Base-by-base conservation (phyloP, 1,140 invertebrate genomes). In the Odontomachus brunneus region DNA sequence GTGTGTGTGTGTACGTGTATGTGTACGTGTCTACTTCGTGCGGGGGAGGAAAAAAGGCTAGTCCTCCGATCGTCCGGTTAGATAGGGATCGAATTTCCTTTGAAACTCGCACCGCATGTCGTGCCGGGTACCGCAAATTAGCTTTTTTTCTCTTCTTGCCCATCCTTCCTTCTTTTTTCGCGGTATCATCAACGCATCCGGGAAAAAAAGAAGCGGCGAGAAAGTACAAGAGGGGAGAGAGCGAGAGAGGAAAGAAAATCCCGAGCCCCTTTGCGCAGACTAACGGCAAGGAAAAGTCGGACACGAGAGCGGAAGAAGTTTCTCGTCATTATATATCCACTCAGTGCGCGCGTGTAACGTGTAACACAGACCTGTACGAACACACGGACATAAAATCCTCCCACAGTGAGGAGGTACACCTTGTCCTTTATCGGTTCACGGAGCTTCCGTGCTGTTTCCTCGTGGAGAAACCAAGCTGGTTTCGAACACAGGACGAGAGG, bases 31-130 rank as follows among this genome's bases (percentile, higher is more conserved):
- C 29, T 33, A 33, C 29, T 33, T 33, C 2, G 48, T 3, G 51
- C 51, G 15, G 51, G 24, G 38, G 9, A 11, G 38, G 38, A 11
- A 44, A 48, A 38, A 17, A 38, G 17, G 22, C 29, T 44, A 14
- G 4, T 19, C 19, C 53, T 22, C 22, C 38, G 51, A 26, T 78
- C 38, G 65, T 22, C 26, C 55, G 67, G 22, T 12, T n/a, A 29
- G 49, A 80, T 69, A 26, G 22, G 7, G 63, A 78, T 78, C 51
- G 24, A 80, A 69, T 69, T 78, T 69, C 49, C 49, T 69, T 80
- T 80, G 51, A 59, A 69, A 17, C 53, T n/a, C 24, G 17, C 44
- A 22, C n/a, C 53, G 17, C n/a, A 9, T 59, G 59, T 33, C 38
- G 33, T 19, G 44, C 29, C 29, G 74, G 49, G 26, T 57, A 57